Base-by-base conservation (phyloP, 2,113 vertebrate species). In the Tricholaema leucomelas region DNA sequence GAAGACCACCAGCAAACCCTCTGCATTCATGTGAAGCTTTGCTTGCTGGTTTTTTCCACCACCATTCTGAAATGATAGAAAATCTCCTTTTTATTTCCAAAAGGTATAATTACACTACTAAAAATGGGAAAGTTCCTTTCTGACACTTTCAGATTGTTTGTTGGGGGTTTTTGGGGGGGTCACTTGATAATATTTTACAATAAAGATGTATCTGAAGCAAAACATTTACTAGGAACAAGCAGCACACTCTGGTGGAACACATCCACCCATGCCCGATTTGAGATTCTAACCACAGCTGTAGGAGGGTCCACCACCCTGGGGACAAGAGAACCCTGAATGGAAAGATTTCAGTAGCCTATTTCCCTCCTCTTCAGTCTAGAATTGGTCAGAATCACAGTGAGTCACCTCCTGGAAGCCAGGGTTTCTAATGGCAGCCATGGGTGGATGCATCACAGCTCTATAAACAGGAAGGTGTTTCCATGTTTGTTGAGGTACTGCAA, bases 321-420 rank as follows among this genome's bases (percentile, higher is more conserved):
- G 27, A 48, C 54, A 91, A 40, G 14, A 90, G 30, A 52, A 72
- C 38, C 65, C 36, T 31, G 21, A 78, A 65, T 25, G 54, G 38
- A 86, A 95, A 27, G 56, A 42, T 6, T 73, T 18, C 38, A 76
- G 33, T 21, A 70, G 81, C 42, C 65, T 81, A n/a, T 21, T n/a
- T n/a, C 77, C 31, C n/a, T 65, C 58, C 38, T 74, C 30, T 60
- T 54, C 61, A 64, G 31, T 24, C 69, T 67, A 80, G 42, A 63
- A 90, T 61, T 65, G 13, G 35, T 38, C 65, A 78, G 80, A 78
- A 71, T 71, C 48, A 56, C 35, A 27, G 6, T 31, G 92, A 93
- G 70, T 92, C n/a, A 92, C 38, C 86, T 95, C 82, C 88, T 72
- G 85, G 83, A 83, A 44, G 69, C 60, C 42, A 60, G 38, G 30